Base-by-base conservation (phyloP, 2,888 invertebrate genomes). In the Chironomus tentans region DNA sequence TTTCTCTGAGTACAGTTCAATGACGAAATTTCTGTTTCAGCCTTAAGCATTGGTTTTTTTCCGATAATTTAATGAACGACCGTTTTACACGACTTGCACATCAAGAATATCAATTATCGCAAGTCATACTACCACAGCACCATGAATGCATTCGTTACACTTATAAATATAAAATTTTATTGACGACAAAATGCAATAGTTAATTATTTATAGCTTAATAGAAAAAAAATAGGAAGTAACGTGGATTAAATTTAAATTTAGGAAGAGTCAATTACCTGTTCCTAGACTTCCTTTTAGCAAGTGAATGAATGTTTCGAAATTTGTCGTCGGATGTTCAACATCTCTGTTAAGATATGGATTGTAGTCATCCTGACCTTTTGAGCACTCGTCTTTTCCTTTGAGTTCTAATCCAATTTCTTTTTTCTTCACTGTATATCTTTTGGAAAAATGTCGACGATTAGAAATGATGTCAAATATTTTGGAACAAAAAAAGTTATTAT, bases 271-370 rank as follows among this genome's bases (percentile, higher is more conserved):
- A 28, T 38, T 92, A 2, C 98, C 98, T 0, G 96, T 96, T 3
- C 98, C 98, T 78, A 97, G 87, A 81, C 95, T 94, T 47, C 95
- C 97, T 83, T 97, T 97, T 75, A 97, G 86, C 80, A 97, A 85
- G 83, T 97, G 95, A 81, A 94, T 91, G 81, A 97, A 87, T 0
- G 95, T 94, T 80, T 95, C 94, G 78, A 88, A 82, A 82, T 95
- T 94, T 77, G 91, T 88, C 24, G 92, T 92, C 0, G 92, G 91
- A 82, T 88, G 88, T 70, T 87, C 86, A 13, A 89, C 85, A 78
- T 87, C 87, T 72, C 92, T 86, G 80, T 92, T 87, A 4, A 86
- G 80, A 80, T 91, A 91, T 0, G 92, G 92, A 82, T 92, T 90
- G 80, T 89, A 92, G 3, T 83, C 82, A 24, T 65, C 24, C n/a